Evolutionary conservation across 2,113 vertebrate species (phyloP).

Genomic region (Columba livia): DNA sequence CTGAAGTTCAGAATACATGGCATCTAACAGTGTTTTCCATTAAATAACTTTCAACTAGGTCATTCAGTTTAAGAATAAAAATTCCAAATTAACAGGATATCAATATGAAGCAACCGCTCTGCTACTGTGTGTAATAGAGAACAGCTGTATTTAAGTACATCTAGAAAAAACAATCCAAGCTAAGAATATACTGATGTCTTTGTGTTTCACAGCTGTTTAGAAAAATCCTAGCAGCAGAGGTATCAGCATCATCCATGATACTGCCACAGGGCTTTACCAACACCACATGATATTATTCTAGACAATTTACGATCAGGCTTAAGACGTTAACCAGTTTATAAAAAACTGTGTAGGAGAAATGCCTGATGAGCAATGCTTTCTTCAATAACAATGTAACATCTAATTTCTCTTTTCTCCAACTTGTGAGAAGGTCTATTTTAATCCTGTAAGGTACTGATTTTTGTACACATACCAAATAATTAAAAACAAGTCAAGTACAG

Average conservation of each 20-base stretch:
- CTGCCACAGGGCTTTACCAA: background rate
- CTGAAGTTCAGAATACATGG: background rate
- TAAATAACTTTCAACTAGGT: background rate
- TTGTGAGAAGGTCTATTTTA: slow-evolving; percentile 23
- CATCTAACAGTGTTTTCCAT: background rate
- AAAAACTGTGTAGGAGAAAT: slow-evolving; percentile 4
- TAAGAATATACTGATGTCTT: background rate
- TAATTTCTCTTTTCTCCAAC: background rate
- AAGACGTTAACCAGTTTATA: background rate
- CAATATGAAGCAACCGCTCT: background rate
- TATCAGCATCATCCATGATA: background rate
- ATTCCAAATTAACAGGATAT: background rate
- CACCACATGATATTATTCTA: background rate
- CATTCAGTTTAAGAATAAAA: background rate
- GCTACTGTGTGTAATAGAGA: background rate
- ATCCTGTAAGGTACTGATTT: slow-evolving; percentile 3
- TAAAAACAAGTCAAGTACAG: background rate
- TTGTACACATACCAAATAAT: slow-evolving; percentile 20
- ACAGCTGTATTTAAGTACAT: background rate
- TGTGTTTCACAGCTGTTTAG: background rate
- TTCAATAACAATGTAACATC: slow-evolving; percentile 25
- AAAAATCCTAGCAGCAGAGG: background rate
- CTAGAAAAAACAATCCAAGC: background rate
- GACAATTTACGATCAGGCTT: background rate
- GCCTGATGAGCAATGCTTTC: slow-evolving; percentile 14